Evolutionary conservation across 2,113 vertebrate genomes (phyloP), one percentile per base, ranked within the genome.

Genomic region (Colaptes auratus): DNA sequence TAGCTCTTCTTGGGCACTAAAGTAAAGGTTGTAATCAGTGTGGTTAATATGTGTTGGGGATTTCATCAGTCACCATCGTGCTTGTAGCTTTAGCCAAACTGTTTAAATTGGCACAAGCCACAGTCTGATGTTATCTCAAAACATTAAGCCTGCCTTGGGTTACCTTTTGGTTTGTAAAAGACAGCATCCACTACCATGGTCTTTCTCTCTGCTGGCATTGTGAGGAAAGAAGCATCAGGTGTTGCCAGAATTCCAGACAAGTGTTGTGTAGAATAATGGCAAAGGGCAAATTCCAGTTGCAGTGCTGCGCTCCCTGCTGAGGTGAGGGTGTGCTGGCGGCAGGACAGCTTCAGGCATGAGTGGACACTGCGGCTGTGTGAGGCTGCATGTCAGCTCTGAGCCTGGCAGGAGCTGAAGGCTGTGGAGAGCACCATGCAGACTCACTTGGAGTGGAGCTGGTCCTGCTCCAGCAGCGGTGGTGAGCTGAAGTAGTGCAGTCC

Each of bases 151-250:
- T 33, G 15, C 11, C 2, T 50, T 65, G 3, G 24, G 87, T 89
- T 89, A 50, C 25, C 66, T 35, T 33, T 58, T 69, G 10, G 6
- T 72, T 87, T 92, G 53, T 93, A 39, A 35, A 89, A 78, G 56
- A 31, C 4, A 2, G 56, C 46, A 44, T 4, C 0, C 0, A 28
- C 56, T 78, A 50, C n/a, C 16, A 1, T 71, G 36, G 10, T 11
- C 10, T 50, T 92, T 90, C 66, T 75, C 19, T 48, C 20, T 48
- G n/a, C 31, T 63, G 65, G 16, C 12, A 9, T 12, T 55, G 12
- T 64, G 35, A 89, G 30, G n/a, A 71, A 90, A 81, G 73, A 83
- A 89, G 36, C 31, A 59, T 64, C 48, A 25, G 1, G 83, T 90
- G 44, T 82, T 93, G 31, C 30, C 33, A 42, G 5, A 93, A 84